Base-by-base conservation (phyloP, 2,888 invertebrate species). In the Copidosoma aretas region DNA sequence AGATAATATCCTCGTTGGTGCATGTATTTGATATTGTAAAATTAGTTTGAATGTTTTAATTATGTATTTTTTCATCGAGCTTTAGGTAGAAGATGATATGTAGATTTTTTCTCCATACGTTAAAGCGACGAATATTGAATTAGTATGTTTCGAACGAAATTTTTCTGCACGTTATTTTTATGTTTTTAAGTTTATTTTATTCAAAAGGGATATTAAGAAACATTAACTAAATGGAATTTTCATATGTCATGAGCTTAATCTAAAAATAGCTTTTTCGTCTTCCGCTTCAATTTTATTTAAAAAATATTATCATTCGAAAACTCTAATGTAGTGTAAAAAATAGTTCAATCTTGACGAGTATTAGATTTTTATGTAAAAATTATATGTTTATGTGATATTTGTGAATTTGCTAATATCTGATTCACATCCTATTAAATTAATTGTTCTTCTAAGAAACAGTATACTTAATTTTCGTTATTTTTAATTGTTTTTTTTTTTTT, bases 1-100 rank as follows among this genome's bases (percentile, higher is more conserved):
- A 72, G 71, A 69, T 72, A 65, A 67, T 57, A 46, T 49, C 32
- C 65, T 64, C 46, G 62, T 68, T 68, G 59, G 32, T 71, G 64
- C 66, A 63, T 68, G 71, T n/a, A n/a, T 71, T 67, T 70, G 64
- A 62, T 67, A 54, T 68, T 68, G 60, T 67, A 70, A 65, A 59
- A 70, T 72, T 71, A 65, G 64, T 32, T 64, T 65, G 24, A 19
- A 64, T 61, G 12, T 65, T 67, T 32, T 66, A 64, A 61, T 63
- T 62, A 54, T 60, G 63, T 46, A 54, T 67, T 67, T 72, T 60
- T 60, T 53, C 54, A 65, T 65, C 61, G 52, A 61, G 49, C 61
- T 68, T 73, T 69, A 51, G 51, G 25, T 73, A 65, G 62, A 64
- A 10, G 19, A 39, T 64, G 64, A 62, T 46, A 52, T 64, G 17